Evolutionary conservation across 2,113 vertebrate genomes (phyloP), one percentile per base, ranked within the genome.

Genomic region (Naja naja): DNA sequence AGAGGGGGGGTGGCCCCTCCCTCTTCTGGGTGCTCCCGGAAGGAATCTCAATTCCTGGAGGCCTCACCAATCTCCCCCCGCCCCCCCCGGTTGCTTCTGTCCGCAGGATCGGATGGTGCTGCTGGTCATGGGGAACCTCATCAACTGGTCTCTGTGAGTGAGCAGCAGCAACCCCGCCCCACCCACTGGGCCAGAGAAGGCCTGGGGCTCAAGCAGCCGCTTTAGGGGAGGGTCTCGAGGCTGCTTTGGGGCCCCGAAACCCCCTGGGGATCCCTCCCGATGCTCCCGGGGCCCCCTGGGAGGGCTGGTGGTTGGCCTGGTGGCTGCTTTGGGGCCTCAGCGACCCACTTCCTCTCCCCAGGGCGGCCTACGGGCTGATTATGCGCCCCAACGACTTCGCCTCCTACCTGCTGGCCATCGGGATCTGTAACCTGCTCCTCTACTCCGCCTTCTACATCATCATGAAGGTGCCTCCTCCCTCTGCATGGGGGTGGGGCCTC

Each of bases 381-480:
- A 96, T 98, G 95, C 98, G 98, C 89, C 99, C 99, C 34, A 99
- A 99, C 4, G 99, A 99, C 96, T 99, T 99, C 0, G 99, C 99
- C 94, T 99, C 99, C 93, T 99, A 99, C 96, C 96, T 99, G 93
- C 94, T 99, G 97, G 99, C 99, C 96, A 99, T 99, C 9, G 99
- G 98, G 96, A 99, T 99, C 98, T 99, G 99, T 97, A 99, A 99
- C 98, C 98, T 99, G 94, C 98, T 99, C 43, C 99, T 99, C 43
- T 99, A 99, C 96, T 99, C 99, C 3, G 99, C 99, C 96, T 99
- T 99, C 96, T 99, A 99, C 97, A 99, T 99, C 94, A 99, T 99
- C 60, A 99, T 99, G 99, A 99, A 99, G 99, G 99, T 99, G 96
- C 0, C 95, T 93, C 8, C 47, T 0, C 0, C 1, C 0, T 11